Evolutionary conservation across 2,113 vertebrate genomes (phyloP), one percentile per base, ranked within the genome.

Genomic region (Rissa tridactyla): DNA sequence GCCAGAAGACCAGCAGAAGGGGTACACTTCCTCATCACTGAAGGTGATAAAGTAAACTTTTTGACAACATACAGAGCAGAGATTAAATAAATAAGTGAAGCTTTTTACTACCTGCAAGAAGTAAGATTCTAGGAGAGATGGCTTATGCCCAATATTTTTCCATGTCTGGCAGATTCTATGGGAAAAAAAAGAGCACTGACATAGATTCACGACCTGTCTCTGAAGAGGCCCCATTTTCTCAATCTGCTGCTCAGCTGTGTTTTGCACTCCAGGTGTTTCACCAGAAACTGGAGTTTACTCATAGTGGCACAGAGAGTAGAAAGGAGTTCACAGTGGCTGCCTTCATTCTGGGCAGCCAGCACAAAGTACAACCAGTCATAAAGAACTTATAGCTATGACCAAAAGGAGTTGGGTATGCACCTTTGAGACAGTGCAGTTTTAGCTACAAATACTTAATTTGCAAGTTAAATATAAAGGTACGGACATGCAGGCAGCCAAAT

Each of bases 241-340:
- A 34, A 4, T 32, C 60, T 68, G 29, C 11, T 0, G 1, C n/a
- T 65, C 1, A 1, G 15, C n/a, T 36, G 54, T 86, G 47, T 73
- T 83, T 72, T 62, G 65, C 40, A 42, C 22, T 65, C 4, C 13
- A n/a, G 29, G 49, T 75, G 29, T 64, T 91, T 84, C 61, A 58
- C 25, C 36, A 58, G 34, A 75, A 84, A 58, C 5, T 27, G 52
- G 11, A 57, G 6, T 40, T 75, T 69, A 44, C 38, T 69, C 9
- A 34, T 69, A 11, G 34, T 14, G 11, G 29, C 64, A 54, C 30
- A 58, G 62, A 68, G 58, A 72, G 22, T 27, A 62, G 42, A 72
- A 68, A 65, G 29, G 18, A 73, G 14, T 19, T 29, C 21, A 68
- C 27, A 70, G 26, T 5, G 20, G 9, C 16, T 85, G 57, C n/a